Evolutionary conservation across 1,140 invertebrate genomes (phyloP).

Genomic region (Caerostris darwini): DNA sequence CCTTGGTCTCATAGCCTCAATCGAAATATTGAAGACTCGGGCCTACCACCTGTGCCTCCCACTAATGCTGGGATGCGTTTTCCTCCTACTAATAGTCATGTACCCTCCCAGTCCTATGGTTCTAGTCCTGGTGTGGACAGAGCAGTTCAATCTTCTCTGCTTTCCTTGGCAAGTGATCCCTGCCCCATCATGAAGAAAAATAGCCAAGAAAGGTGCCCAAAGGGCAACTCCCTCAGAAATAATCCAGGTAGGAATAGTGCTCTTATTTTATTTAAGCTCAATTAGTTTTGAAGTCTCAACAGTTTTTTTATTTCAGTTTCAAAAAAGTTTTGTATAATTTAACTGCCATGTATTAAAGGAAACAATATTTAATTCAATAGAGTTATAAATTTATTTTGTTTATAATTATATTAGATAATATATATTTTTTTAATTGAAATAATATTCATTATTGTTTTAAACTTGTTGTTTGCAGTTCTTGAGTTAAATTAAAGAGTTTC

Average conservation of each 20-base stretch:
- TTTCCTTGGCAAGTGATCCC: slow-evolving; percentile 82
- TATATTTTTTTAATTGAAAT: too few species aligned
- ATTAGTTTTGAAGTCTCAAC: too few species aligned
- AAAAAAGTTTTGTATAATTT: too few species aligned
- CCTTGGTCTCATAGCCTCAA: slow-evolving; percentile 53
- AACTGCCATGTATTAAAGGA: too few species aligned
- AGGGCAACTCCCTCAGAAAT: slow-evolving; percentile 22
- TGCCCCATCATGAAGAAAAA: slow-evolving; percentile 12
- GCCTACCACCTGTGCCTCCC: slow-evolving; percentile 36
- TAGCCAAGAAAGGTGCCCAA: slow-evolving; percentile 13
- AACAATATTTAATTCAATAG: too few species aligned
- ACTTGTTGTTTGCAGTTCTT: too few species aligned
- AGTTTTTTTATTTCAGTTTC: too few species aligned
- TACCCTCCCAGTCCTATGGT: slow-evolving; percentile 55
- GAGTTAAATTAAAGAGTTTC: too few species aligned
- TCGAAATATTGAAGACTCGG: background rate
- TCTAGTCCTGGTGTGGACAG: slow-evolving; percentile 81
- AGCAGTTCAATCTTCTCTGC: slow-evolving; percentile 83
- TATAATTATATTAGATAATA: too few species aligned
- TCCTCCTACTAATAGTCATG: slow-evolving; percentile 41
- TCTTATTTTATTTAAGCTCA: background rate
- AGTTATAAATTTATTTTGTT: too few species aligned
- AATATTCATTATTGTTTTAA: too few species aligned
- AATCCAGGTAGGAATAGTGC: background rate
- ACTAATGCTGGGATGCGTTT: background rate